Evolutionary conservation across 2,113 vertebrate genomes (phyloP), one percentile per base, ranked within the genome.

Genomic region (Muntiacus muntjak): DNA sequence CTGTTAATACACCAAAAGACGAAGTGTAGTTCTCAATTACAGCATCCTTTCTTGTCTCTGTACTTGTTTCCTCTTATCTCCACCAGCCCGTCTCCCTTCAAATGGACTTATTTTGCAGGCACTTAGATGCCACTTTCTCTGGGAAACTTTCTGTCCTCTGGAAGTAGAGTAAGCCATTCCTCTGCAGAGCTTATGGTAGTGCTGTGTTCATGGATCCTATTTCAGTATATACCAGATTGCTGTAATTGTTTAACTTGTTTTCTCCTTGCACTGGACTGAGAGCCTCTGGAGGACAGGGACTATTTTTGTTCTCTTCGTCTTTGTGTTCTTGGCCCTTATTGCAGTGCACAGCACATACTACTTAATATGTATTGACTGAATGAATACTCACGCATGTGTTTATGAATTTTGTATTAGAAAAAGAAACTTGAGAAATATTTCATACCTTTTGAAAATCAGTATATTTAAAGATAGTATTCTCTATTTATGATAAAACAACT

Each of bases 351-450:
- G 58, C 54, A 94, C 23, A 28, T 47, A 28, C 11, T 43, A 52
- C 79, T 78, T 83, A 91, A 16, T 67, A 47, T 47, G 23, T 78
- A 25, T 87, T 76, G n/a, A 54, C 60, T 94, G 36, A 40, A 33
- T 86, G 50, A 67, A n/a, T 82, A 50, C 12, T 83, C 43, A 7
- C 14, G 7, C 25, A 28, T 74, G 26, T 57, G 10, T 82, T 89
- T 79, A 85, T 12, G 87, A 67, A 89, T 87, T 95, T 92, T 95
- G n/a, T 96, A 50, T 94, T 81, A 94, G 43, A 64, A 86, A 92
- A 94, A 92, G 78, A 82, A 83, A 84, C 33, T 76, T 83, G 2
- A 81, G 92, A 96, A 64, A 55, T 43, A 64, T 88, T 78, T 45
- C n/a, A 15, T 21, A 45, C 21, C 21, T 79, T 67, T 19, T 92